These are phyloP conservation scores for Eupithecia inturbata DNA, from an alignment of 2,888 invertebrate genomes.

Conservation along the genomic window DNA sequence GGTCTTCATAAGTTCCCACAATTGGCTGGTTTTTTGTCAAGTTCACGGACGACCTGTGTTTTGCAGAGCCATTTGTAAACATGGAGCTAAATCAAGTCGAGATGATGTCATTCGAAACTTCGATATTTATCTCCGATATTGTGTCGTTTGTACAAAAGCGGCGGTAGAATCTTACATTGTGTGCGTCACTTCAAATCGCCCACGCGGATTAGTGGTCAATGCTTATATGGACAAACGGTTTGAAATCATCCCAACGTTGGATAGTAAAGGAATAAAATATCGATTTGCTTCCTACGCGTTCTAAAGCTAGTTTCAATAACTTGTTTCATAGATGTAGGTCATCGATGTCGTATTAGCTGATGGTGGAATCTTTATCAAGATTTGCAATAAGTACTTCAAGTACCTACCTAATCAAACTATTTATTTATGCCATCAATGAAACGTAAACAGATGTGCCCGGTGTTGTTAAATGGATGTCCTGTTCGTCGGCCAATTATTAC, in stretches of 20 bases:
- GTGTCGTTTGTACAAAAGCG: conserved; percentile 58
- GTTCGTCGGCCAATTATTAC: neutral
- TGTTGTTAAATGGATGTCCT: neutral
- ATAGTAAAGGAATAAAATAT: conserved; percentile 9
- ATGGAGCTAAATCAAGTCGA: conserved; percentile 61
- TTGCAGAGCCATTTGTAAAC: conserved; percentile 55
- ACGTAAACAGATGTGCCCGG: neutral
- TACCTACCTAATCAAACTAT: neutral
- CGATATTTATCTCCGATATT: conserved; percentile 61
- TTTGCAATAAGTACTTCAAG: too few species aligned
- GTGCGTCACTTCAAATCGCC: conserved; percentile 66
- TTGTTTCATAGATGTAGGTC: conserved; percentile 35
- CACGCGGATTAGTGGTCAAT: conserved; percentile 55
- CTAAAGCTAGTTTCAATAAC: conserved; percentile 17
- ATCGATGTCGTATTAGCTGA: conserved; percentile 19
- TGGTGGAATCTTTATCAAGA: neutral
- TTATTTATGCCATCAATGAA: neutral
- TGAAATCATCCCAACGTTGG: conserved; percentile 42
- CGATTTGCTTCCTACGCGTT: conserved; percentile 32
- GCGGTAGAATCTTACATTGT: conserved; percentile 51
- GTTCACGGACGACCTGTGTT: conserved; percentile 55
- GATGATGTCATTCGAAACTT: conserved; percentile 69
- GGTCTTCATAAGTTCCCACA: neutral
- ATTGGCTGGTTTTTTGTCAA: conserved; percentile 44
- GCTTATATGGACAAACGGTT: conserved; percentile 57